Base-by-base conservation (phyloP, 1,140 invertebrate genomes). In the Adelges cooleyi region DNA sequence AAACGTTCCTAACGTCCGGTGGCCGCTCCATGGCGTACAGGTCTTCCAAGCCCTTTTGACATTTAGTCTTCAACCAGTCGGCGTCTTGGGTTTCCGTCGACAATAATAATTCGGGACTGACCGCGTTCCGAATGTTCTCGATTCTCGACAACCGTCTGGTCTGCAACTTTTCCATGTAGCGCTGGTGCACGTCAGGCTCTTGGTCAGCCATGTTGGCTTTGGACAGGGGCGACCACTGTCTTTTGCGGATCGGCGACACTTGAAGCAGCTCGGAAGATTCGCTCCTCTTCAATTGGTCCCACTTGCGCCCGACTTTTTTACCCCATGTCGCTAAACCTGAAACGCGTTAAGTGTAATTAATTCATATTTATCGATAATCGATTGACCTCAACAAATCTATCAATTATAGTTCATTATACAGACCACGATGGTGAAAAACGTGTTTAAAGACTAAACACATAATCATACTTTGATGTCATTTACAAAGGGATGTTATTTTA, bases 261-360 rank as follows among this genome's bases (percentile, higher is more conserved):
- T 77, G 74, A 15, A 81, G 72, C 18, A 80, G 66, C 69, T 84
- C 82, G 0, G 77, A 79, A 23, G 80, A 82, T 44, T 83, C 80
- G 25, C 79, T 78, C 51, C 79, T 74, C 70, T 80, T 82, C 36
- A 83, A 70, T 67, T 82, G 78, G 40, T 84, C 81, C 80, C 80
- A 83, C 71, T 80, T 81, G 65, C 74, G 75, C n/a, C 80, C 81
- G 36, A 84, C 79, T 72, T 79, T 81, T 71, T 77, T 80, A 36
- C 82, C 80, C 83, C 82, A 84, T n/a, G 82, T 82, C 6, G 81
- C 78, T 51, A 83, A 74, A 70, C 79, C 82, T 83, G 67, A 33
- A 46, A 36, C 23, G 8, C 6, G 3, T 2, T 25, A 51, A 18
- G 40, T 23, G 11, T 65, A 17, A 27, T 36, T 18, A n/a, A n/a